These are phyloP conservation scores for Lagenorhynchus albirostris DNA, from an alignment of 2,113 vertebrate genomes.

Conservation along the genomic window DNA sequence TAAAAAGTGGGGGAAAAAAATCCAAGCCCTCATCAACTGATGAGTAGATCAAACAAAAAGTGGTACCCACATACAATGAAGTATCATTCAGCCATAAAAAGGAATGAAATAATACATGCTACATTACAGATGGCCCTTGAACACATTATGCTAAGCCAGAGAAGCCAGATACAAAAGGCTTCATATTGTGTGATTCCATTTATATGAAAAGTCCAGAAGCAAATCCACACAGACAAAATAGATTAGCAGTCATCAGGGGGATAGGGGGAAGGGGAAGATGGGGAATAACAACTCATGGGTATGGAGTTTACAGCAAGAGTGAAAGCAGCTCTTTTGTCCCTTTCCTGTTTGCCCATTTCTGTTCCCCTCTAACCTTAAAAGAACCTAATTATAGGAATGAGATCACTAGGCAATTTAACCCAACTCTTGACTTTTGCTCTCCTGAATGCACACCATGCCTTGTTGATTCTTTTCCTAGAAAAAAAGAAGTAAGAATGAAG, in stretches of 20 bases:
- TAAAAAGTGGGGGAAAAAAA: background rate
- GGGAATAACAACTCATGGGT: background rate
- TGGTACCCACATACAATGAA: background rate
- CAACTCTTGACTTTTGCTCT: background rate
- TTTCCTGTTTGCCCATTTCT: background rate
- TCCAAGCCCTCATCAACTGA: background rate
- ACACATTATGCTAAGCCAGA: background rate
- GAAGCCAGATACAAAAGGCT: background rate
- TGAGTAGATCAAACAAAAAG: background rate
- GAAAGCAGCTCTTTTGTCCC: background rate
- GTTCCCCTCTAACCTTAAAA: background rate
- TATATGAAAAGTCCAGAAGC: background rate
- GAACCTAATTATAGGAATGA: background rate
- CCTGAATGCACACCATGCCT: background rate
- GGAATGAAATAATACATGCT: background rate
- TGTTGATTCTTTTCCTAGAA: background rate
- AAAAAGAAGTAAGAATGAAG: background rate
- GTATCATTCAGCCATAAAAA: background rate
- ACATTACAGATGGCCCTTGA: background rate
- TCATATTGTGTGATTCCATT: background rate
- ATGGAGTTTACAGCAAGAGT: background rate
- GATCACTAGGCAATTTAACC: background rate
- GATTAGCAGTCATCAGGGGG: background rate
- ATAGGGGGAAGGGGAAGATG: background rate
- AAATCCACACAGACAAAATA: background rate